phyloP scores from a whole-genome alignment of 2,888 invertebrate species.

The Meta bourneti region DNA sequence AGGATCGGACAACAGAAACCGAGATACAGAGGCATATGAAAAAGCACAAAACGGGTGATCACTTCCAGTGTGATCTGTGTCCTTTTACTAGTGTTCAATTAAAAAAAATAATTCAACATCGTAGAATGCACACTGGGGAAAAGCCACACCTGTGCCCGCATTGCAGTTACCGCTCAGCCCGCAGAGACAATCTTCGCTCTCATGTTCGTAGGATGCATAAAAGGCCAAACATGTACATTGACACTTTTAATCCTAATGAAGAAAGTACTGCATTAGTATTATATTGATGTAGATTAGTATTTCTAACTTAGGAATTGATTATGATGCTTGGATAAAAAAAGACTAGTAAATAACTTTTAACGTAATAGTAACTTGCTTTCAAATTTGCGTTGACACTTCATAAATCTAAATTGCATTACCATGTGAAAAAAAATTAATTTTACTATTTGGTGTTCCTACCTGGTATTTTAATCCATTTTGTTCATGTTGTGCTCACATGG shows the following conservation, averaged over 20 bases:
- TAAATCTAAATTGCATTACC: too few relatives aligned
- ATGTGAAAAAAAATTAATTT: too few relatives aligned
- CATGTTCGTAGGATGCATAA: conserved; percentile 84
- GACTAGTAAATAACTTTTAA: too few relatives aligned
- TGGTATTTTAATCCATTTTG: too few relatives aligned
- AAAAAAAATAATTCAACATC: conserved; percentile 84
- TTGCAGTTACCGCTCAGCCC: conserved; percentile 84
- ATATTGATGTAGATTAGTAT: too few relatives aligned
- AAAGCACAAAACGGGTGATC: conserved; percentile 82
- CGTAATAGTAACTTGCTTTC: too few relatives aligned
- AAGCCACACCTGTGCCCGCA: conserved; percentile 84
- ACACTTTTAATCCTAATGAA: conserved; percentile 83
- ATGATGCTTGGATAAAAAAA: too few relatives aligned
- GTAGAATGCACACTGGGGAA: conserved; percentile 84
- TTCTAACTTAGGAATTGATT: too few relatives aligned
- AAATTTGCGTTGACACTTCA: too few relatives aligned
- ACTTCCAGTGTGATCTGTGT: conserved; percentile 84
- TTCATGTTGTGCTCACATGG: too few relatives aligned
- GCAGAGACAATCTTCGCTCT: conserved; percentile 84
- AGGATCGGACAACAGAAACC: conserved; percentile 83
- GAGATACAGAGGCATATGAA: conserved; percentile 83
- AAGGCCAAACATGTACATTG: conserved; percentile 83
- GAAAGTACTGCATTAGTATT: conserved; percentile 24
- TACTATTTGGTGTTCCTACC: too few relatives aligned
- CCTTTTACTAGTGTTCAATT: conserved; percentile 84